These are phyloP conservation scores for Enteromius fasciolatus DNA, from an alignment of 2,797 vertebrate species.

Conservation along the genomic window DNA sequence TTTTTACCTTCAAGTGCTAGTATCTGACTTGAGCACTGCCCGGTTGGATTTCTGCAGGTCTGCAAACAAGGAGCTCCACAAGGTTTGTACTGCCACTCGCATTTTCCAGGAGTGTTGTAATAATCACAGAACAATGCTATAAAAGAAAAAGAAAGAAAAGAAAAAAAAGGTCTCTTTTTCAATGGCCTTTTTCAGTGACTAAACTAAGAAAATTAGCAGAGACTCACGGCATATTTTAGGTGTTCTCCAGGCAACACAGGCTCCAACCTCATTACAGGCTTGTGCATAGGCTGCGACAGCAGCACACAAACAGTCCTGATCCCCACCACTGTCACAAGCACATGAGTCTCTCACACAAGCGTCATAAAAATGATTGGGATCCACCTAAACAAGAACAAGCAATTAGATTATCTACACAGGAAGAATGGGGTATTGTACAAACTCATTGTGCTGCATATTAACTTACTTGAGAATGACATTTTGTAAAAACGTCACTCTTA, in stretches of 20 bases:
- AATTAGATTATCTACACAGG: neutral
- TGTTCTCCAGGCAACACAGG: constrained; percentile 83
- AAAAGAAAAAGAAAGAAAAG: too few species aligned
- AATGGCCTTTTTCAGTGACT: neutral
- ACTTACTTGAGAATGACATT: constrained; percentile 80
- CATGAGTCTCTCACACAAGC: constrained; percentile 85
- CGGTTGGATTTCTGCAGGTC: constrained; percentile 81
- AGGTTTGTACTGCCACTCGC: constrained; percentile 91
- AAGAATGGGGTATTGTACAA: neutral
- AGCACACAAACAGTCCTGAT: constrained; percentile 86
- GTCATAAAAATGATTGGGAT: constrained; percentile 80
- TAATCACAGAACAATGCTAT: constrained; percentile 96
- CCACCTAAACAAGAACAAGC: constrained; percentile 73
- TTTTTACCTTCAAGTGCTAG: constrained; percentile 68
- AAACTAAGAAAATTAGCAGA: neutral
- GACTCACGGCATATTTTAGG: constrained; percentile 84
- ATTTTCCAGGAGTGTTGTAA: constrained; percentile 82
- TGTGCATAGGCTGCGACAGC: constrained; percentile 83
- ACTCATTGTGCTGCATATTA: neutral
- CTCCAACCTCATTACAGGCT: constrained; percentile 78
- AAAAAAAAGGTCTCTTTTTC: constrained; percentile 50
- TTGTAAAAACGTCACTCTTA: constrained; percentile 75
- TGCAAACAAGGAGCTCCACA: constrained; percentile 87
- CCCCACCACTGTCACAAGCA: constrained; percentile 83
- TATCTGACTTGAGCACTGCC: constrained; percentile 69